phyloP scores from a whole-genome alignment of 2,113 vertebrate genomes.

The Pseudois nayaur region DNA sequence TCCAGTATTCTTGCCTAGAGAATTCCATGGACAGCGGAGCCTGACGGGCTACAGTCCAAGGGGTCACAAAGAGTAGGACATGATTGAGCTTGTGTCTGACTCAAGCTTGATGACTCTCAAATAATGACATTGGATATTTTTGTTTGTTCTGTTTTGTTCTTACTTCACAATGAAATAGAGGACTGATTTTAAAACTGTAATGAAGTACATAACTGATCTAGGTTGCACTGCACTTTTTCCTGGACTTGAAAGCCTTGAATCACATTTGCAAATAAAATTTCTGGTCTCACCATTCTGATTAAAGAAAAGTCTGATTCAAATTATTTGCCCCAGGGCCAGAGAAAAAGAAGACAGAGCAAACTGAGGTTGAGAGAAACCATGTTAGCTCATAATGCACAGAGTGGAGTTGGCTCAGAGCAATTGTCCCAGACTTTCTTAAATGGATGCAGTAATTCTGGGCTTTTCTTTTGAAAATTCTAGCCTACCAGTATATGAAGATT shows the following conservation, averaged over 20 bases:
- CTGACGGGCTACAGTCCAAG: not conserved
- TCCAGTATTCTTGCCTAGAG: not conserved
- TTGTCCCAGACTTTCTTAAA: not conserved
- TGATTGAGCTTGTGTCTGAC: not conserved
- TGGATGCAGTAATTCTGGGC: not conserved
- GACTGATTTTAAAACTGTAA: not conserved
- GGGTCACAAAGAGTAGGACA: not conserved
- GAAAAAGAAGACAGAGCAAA: not conserved
- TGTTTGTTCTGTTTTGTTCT: not conserved
- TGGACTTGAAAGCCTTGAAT: not conserved
- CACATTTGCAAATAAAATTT: not conserved
- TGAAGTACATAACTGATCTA: not conserved
- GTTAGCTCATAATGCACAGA: not conserved
- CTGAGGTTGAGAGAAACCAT: not conserved
- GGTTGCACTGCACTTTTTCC: not conserved
- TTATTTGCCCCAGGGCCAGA: not conserved
- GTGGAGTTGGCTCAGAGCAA: not conserved
- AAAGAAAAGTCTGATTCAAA: not conserved
- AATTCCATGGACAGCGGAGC: not conserved
- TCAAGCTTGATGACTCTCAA: not conserved
- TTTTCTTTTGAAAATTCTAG: not conserved
- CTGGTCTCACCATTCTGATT: not conserved
- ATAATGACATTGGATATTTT: not conserved
- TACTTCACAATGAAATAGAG: not conserved
- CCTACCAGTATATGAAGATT: not conserved